Evolutionary conservation across 2,113 vertebrate species (phyloP).

Genomic region (Triplophysa dalaica): DNA sequence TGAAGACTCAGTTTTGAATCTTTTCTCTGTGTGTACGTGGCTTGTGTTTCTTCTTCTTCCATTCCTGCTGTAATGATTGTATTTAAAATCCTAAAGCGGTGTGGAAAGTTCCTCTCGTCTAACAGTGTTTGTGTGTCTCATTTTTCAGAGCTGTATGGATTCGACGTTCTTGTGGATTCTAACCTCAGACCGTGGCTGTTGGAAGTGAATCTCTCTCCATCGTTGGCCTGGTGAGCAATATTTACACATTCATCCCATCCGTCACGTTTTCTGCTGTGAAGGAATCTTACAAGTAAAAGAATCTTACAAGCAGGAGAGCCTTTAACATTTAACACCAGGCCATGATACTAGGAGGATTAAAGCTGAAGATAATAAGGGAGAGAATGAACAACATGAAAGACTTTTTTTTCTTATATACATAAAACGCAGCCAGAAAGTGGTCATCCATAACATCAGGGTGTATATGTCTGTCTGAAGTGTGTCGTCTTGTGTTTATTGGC

Average conservation of each 20-base stretch:
- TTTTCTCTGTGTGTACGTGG: neutral
- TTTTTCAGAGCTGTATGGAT: conserved; percentile 92
- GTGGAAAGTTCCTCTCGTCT: conserved; percentile 37
- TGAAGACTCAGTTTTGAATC: too few species aligned
- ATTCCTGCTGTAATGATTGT: conserved; percentile 4
- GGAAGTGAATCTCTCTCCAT: conserved; percentile 97
- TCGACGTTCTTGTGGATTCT: conserved; percentile 95
- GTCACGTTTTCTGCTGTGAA: neutral
- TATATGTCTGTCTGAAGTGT: too few species aligned
- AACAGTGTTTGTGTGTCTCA: conserved; percentile 7
- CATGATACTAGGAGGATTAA: too few species aligned
- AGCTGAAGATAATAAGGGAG: too few species aligned
- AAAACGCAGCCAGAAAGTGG: too few species aligned
- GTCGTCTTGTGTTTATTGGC: too few species aligned
- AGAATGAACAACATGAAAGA: too few species aligned
- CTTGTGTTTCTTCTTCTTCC: neutral
- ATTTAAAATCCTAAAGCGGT: conserved; percentile 32
- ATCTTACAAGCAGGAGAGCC: too few species aligned
- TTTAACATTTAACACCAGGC: too few species aligned
- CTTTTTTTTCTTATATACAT: too few species aligned
- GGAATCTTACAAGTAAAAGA: too few species aligned
- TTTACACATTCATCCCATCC: conserved; percentile 25
- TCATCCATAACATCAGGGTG: too few species aligned
- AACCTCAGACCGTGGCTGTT: conserved; percentile 95
- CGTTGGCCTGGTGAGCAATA: conserved; percentile 89